A percentile compares a stretch with the other conserved stretches of the same genome.
Conservation (phyloP, 2,797 vertebrate species). For the Cottoperca gobio region DNA sequence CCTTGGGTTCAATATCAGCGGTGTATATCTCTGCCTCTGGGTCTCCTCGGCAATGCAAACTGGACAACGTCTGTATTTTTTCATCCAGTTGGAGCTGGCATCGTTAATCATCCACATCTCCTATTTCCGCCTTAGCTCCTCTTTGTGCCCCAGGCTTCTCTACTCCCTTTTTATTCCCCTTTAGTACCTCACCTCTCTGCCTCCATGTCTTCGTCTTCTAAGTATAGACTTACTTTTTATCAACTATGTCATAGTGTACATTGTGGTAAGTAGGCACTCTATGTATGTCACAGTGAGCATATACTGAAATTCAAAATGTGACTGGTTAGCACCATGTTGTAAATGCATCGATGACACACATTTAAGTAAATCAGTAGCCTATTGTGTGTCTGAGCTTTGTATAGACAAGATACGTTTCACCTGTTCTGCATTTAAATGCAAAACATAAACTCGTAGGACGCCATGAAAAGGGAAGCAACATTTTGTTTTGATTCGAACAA, state of each 20-base stretch:
- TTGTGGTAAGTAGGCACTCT: neutral
- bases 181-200: constrained; percentile 20
- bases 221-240: constrained; percentile 8
- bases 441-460: neutral
- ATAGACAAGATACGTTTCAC: neutral
- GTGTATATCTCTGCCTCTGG: constrained; percentile 43
- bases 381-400: neutral
- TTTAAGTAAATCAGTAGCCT: neutral
- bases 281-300: neutral
- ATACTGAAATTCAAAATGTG: neutral
- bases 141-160: constrained; percentile 19
- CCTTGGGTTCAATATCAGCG: constrained; percentile 46
- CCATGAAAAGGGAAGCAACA: neutral
- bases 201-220: constrained; percentile 21
- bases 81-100: constrained; percentile 17
- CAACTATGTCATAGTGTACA: neutral
- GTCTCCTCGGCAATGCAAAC: constrained; percentile 42
- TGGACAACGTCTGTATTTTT: constrained; percentile 31
- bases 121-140: constrained; percentile 10
- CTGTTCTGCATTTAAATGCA: constrained; percentile 10
- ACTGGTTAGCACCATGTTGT: neutral
- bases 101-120: constrained; percentile 60
- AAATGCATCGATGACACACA: neutral
- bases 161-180: constrained; percentile 20
- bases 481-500: neutral